These are phyloP conservation scores for Ctenoplectra terminalis DNA, from an alignment of 1,140 invertebrate genomes.

Conservation along the genomic window DNA sequence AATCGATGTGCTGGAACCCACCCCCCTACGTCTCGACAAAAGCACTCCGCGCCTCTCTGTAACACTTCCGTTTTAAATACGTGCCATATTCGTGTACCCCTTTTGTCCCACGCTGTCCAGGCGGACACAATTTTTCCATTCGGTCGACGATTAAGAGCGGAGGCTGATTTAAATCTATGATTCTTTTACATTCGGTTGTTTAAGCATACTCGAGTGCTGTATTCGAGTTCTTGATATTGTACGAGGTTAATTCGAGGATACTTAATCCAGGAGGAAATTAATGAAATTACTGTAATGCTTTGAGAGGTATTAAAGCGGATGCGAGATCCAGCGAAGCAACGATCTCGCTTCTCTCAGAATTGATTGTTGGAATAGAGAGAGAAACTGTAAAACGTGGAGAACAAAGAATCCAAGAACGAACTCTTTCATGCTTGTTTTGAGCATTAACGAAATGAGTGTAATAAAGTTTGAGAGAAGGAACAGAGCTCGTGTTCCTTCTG, in stretches of 20 bases:
- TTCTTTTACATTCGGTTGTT: neutral
- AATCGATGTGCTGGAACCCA: conserved; percentile 46
- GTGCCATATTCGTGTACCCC: conserved; percentile 25
- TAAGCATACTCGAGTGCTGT: neutral
- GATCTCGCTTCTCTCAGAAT: too few species aligned
- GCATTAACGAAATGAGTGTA: neutral
- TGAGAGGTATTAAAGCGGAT: too few species aligned
- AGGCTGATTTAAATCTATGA: neutral
- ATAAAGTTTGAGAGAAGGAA: neutral
- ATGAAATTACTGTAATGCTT: too few species aligned
- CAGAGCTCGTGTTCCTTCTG: neutral
- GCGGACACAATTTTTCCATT: conserved; percentile 1
- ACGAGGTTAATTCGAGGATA: too few species aligned
- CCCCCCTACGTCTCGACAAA: conserved; percentile 38
- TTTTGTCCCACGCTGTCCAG: neutral
- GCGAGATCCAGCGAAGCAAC: too few species aligned
- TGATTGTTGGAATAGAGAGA: too few species aligned
- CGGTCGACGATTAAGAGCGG: too few species aligned
- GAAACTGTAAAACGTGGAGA: too few species aligned
- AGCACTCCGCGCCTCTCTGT: conserved; percentile 42
- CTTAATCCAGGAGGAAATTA: too few species aligned
- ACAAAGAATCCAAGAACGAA: too few species aligned
- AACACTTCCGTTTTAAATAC: conserved; percentile 56
- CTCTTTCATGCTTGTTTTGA: too few species aligned
- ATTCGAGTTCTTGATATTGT: too few species aligned